Percentiles rank a stretch among this genome's conserved stretches.
These are phyloP conservation scores for Netelia virgata DNA, from an alignment of 2,888 invertebrate species.

Conservation along the genomic window DNA sequence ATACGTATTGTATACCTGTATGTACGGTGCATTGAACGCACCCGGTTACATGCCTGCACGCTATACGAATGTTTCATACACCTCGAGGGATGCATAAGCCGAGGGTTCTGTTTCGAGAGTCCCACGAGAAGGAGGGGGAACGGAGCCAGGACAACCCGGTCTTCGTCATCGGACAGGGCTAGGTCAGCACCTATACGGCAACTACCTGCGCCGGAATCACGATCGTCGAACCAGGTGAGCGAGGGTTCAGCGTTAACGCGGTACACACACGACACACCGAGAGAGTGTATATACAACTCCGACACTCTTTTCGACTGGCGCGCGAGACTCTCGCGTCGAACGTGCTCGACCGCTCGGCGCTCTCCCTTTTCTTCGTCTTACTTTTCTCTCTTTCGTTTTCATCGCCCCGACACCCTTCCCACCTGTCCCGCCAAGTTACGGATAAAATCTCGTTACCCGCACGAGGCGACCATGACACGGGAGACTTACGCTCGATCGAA, in stretches of 20 bases:
- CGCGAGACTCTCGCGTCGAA: constrained; percentile 38
- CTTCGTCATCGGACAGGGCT: constrained; percentile 49
- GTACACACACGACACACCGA: constrained; percentile 17
- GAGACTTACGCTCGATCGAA: neutral
- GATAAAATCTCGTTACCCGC: constrained; percentile 14
- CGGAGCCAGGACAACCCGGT: constrained; percentile 8
- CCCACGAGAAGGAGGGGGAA: constrained; percentile 1
- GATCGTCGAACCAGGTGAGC: constrained; percentile 53
- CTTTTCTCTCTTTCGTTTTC: constrained; percentile 31
- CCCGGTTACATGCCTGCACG: neutral
- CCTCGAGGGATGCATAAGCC: neutral
- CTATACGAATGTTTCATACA: neutral
- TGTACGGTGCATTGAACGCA: neutral
- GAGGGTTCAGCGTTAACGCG: constrained; percentile 32
- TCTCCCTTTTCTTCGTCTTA: constrained; percentile 9
- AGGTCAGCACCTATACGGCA: constrained; percentile 61
- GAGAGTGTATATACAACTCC: neutral
- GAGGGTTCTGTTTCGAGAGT: neutral
- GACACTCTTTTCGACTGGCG: neutral
- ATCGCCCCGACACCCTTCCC: constrained; percentile 15
- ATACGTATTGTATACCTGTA: neutral
- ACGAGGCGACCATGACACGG: neutral
- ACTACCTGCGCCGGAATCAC: constrained; percentile 63
- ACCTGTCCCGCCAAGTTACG: constrained; percentile 23
- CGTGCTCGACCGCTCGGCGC: constrained; percentile 42